These are phyloP conservation scores for Streptopelia turtur DNA, from an alignment of 2,797 vertebrate species.

Conservation along the genomic window DNA sequence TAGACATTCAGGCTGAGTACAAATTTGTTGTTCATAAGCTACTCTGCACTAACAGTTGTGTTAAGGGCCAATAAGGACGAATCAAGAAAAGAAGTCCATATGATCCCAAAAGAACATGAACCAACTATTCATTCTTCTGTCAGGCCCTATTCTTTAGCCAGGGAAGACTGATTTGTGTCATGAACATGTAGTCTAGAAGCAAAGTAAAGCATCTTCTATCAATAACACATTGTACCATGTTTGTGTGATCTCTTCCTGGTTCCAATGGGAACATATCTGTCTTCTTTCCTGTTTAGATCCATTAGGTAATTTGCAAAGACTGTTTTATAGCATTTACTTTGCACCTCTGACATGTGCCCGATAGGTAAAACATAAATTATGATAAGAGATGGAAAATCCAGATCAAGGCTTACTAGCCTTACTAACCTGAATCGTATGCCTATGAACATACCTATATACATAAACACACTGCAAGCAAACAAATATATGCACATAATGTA, in stretches of 20 bases:
- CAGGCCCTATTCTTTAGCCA: background rate
- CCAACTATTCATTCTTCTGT: background rate
- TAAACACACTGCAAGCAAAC: background rate
- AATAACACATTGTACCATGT: background rate
- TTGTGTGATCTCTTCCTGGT: background rate
- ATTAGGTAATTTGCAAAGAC: background rate
- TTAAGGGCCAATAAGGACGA: background rate
- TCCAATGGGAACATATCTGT: background rate
- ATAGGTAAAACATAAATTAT: background rate
- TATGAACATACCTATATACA: background rate
- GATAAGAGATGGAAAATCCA: background rate
- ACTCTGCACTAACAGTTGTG: accelerated
- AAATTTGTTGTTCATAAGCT: background rate
- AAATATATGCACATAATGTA: background rate
- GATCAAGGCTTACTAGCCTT: background rate
- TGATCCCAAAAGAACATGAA: background rate
- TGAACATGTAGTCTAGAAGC: background rate
- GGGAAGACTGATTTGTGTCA: background rate
- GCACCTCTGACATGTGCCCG: background rate
- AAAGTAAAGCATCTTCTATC: background rate
- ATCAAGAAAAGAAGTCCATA: accelerated
- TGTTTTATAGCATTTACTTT: background rate
- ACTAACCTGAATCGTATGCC: background rate
- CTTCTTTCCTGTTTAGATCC: background rate
- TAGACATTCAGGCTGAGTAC: background rate